A percentile compares a stretch with the other conserved stretches of the same genome.
Evolutionary conservation across 2,888 invertebrate species (phyloP).

Genomic region (Heliconius aoede): DNA sequence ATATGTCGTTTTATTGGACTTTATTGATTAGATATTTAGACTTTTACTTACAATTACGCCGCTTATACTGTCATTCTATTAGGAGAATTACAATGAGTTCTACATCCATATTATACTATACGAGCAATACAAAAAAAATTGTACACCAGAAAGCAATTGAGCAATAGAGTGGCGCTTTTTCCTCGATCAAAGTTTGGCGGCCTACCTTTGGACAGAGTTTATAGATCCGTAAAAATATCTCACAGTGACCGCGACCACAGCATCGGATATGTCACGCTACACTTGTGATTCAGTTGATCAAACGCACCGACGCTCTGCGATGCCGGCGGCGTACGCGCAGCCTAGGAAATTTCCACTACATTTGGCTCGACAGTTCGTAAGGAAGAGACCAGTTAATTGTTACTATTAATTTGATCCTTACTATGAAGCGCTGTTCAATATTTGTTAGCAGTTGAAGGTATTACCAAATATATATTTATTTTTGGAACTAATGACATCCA

Average conservation of each 20-base stretch:
- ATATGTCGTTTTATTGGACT: background rate
- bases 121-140: background rate
- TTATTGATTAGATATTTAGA: background rate
- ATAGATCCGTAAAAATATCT: conserved; percentile 68
- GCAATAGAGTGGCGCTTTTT: conserved; percentile 35
- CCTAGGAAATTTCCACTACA: conserved; percentile 69
- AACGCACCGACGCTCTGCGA: conserved; percentile 67
- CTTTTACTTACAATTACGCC: background rate
- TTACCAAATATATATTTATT: background rate
- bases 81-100: background rate
- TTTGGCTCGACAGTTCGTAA: conserved; percentile 57
- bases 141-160: conserved; percentile 22
- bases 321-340: conserved; percentile 64
- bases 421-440: conserved; percentile 15
- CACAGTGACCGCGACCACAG: conserved; percentile 59
- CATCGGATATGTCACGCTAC: conserved; percentile 74
- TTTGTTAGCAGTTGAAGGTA: background rate
- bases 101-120: background rate
- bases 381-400: conserved; percentile 45
- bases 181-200: conserved; percentile 39
- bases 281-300: conserved; percentile 68
- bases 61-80: background rate
- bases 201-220: conserved; percentile 56
- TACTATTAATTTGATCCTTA: conserved; percentile 38
- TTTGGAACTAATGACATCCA: background rate